These are phyloP conservation scores for Amazona vittata DNA, from an alignment of 2,113 vertebrate species.

Conservation along the genomic window DNA sequence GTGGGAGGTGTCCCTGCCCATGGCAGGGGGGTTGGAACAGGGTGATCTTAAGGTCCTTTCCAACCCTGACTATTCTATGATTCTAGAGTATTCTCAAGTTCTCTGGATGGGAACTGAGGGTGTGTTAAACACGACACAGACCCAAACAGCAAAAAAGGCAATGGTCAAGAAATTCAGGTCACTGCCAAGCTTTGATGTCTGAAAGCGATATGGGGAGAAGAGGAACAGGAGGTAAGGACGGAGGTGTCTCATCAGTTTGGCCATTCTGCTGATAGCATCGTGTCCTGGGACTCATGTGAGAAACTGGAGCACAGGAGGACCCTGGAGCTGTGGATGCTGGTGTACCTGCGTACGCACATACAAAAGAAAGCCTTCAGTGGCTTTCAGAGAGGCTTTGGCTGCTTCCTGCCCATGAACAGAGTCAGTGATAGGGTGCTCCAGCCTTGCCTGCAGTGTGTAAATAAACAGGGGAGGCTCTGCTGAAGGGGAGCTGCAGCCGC, in stretches of 20 bases:
- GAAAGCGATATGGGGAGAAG: not conserved
- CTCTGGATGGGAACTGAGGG: not conserved
- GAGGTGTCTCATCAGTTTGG: not conserved
- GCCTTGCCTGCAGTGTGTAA: not conserved
- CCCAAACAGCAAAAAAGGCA: not conserved
- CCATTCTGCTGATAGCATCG: not conserved
- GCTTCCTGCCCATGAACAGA: slow-evolving; percentile 25
- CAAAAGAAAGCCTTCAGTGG: not conserved
- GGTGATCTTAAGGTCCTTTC: too few species aligned
- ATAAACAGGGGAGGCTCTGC: slow-evolving; percentile 48
- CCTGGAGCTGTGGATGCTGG: not conserved
- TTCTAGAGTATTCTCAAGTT: not conserved
- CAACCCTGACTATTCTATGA: too few species aligned
- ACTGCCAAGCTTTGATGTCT: not conserved
- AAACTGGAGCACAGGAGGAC: not conserved
- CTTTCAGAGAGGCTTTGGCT: not conserved
- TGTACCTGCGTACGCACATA: not conserved
- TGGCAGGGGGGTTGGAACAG: too few species aligned
- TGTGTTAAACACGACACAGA: not conserved
- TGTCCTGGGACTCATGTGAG: fast-evolving
- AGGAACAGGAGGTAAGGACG: not conserved
- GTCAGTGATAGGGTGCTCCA: not conserved
- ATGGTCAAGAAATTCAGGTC: not conserved
- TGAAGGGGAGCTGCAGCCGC: not conserved
- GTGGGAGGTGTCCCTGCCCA: too few species aligned